These are phyloP conservation scores for Pyxicephalus adspersus DNA, from an alignment of 2,113 vertebrate species.

Conservation along the genomic window DNA sequence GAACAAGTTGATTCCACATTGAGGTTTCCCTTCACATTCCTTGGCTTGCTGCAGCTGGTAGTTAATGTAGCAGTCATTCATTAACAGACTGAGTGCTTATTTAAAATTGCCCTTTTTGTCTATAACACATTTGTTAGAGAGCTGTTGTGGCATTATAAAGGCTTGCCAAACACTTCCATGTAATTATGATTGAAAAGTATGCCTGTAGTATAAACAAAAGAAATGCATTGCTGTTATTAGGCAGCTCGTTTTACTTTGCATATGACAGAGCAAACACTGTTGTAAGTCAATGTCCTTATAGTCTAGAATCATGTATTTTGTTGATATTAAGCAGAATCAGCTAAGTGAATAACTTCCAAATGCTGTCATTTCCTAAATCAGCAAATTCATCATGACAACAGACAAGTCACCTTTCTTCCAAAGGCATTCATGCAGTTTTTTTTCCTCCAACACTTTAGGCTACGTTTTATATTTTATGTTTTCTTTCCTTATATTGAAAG, in stretches of 20 bases:
- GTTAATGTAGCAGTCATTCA: slow-evolving; percentile 51
- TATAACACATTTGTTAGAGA: slow-evolving; percentile 53
- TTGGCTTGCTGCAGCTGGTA: slow-evolving; percentile 25
- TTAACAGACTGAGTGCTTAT: slow-evolving; percentile 56
- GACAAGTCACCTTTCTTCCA: slow-evolving; percentile 57
- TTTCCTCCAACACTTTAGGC: slow-evolving; percentile 55
- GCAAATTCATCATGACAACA: slow-evolving; percentile 59
- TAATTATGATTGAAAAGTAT: slow-evolving; percentile 53
- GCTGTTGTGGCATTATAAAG: slow-evolving; percentile 59
- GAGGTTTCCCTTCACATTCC: slow-evolving; percentile 47
- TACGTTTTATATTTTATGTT: slow-evolving; percentile 53
- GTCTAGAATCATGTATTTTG: slow-evolving; percentile 34
- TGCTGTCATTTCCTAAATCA: slow-evolving; percentile 53
- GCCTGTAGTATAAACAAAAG: slow-evolving; percentile 55
- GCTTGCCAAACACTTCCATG: slow-evolving; percentile 39
- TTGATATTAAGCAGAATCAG: slow-evolving; percentile 57
- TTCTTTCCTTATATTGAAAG: slow-evolving; percentile 54
- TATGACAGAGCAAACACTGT: slow-evolving; percentile 57
- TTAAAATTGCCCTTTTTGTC: slow-evolving; percentile 57
- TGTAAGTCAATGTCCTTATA: slow-evolving; percentile 55
- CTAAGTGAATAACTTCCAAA: slow-evolving; percentile 51
- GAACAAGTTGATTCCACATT: slow-evolving; percentile 57
- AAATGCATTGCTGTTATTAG: slow-evolving; percentile 48
- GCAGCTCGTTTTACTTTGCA: slow-evolving; percentile 51
- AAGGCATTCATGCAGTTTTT: slow-evolving; percentile 57